Conservation (phyloP, 2,113 vertebrate genomes). For the Zeus faber region DNA sequence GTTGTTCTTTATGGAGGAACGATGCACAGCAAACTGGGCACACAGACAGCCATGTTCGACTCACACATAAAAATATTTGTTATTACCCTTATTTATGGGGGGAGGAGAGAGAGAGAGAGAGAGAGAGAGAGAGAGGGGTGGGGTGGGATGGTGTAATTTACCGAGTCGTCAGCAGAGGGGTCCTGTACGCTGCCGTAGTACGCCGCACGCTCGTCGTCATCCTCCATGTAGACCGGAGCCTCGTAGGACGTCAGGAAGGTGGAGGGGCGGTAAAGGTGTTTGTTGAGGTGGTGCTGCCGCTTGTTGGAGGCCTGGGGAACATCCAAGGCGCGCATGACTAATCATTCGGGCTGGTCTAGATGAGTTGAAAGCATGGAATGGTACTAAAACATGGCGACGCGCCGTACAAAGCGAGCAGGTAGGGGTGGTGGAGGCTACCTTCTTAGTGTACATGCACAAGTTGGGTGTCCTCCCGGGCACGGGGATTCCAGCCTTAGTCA, state of each 20-base stretch:
- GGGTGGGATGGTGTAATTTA: constrained; percentile 52
- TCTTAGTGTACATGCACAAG: constrained; percentile 96
- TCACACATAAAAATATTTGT: too few species aligned
- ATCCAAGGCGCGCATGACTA: neutral
- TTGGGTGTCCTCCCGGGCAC: constrained; percentile 97
- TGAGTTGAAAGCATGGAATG: too few species aligned
- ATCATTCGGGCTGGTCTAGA: neutral
- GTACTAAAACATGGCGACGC: neutral
- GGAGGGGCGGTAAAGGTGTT: constrained; percentile 96
- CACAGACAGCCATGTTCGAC: too few species aligned
- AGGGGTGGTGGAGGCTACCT: constrained; percentile 72
- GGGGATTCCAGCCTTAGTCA: constrained; percentile 98
- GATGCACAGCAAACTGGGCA: too few species aligned
- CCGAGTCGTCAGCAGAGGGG: constrained; percentile 82
- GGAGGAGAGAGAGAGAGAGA: neutral
- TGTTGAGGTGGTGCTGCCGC: constrained; percentile 96
- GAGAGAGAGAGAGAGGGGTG: neutral
- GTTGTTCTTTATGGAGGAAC: too few species aligned
- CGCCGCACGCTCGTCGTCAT: constrained; percentile 90
- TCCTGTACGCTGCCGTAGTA: constrained; percentile 83
- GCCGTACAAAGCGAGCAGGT: neutral
- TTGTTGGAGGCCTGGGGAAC: constrained; percentile 85
- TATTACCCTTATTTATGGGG: too few species aligned
- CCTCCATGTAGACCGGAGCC: constrained; percentile 98
- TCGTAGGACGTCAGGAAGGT: constrained; percentile 98